phyloP scores from a whole-genome alignment of 2,888 invertebrate genomes.

The Leptinotarsa rubiginosa region DNA sequence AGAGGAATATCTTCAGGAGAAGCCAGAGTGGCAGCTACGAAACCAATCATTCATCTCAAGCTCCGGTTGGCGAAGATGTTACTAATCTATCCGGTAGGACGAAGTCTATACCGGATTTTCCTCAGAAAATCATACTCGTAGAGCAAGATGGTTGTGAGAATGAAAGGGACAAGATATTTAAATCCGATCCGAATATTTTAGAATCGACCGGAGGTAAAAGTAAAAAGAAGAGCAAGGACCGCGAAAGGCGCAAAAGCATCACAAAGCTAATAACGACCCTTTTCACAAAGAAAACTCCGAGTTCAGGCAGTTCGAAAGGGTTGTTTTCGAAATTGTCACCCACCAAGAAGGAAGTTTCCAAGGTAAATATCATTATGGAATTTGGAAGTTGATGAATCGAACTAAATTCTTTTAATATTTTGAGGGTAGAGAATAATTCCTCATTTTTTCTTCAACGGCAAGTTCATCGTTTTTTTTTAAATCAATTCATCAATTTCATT shows the following conservation, averaged over 20 bases:
- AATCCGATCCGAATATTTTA: slow-evolving; percentile 64
- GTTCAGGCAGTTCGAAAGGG: slow-evolving; percentile 61
- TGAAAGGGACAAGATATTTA: slow-evolving; percentile 56
- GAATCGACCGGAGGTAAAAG: slow-evolving; percentile 54
- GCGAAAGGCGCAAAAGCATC: slow-evolving; percentile 82
- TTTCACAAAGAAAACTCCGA: slow-evolving; percentile 76
- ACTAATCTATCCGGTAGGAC: slow-evolving; percentile 50
- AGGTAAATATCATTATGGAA: slow-evolving; percentile 65
- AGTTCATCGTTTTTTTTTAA: neutral
- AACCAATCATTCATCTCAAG: slow-evolving; percentile 16
- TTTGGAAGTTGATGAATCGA: slow-evolving; percentile 6
- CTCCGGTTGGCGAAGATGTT: slow-evolving; percentile 26
- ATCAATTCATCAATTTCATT: neutral
- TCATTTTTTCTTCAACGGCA: neutral
- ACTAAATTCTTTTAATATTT: neutral
- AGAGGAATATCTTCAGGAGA: slow-evolving; percentile 57
- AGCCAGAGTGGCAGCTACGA: slow-evolving; percentile 60
- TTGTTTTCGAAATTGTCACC: slow-evolving; percentile 72
- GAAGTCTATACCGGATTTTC: slow-evolving; percentile 60
- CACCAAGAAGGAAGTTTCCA: slow-evolving; percentile 74
- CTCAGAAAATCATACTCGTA: slow-evolving; percentile 36
- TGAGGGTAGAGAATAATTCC: neutral
- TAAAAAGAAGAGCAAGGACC: slow-evolving; percentile 72
- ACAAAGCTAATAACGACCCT: slow-evolving; percentile 88
- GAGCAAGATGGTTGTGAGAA: slow-evolving; percentile 29